Evolutionary conservation across 2,888 invertebrate species (phyloP), one percentile per base, ranked within the genome.

Genomic region (Gymnocheta viridis): DNA sequence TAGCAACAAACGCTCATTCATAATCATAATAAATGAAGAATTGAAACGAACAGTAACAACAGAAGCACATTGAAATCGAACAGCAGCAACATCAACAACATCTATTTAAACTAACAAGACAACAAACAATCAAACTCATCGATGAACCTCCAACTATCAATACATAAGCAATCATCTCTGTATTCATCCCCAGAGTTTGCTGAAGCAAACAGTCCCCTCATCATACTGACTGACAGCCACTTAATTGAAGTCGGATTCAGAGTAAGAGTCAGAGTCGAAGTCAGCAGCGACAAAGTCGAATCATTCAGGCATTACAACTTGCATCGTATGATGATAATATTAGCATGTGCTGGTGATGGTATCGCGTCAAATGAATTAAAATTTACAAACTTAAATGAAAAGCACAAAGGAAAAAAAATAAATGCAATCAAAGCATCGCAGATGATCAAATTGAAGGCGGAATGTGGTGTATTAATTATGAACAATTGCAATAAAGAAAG

Each of bases 11-110:
- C 81, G 80, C 73, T 73, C 77, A 84, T 84, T 84, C 77, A 84
- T 81, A 84, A 84, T 77, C 81, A 84, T 84, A 81, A 84, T 77
- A 81, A 84, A 84, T 67, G 47, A 64, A 47, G 72, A 72, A 56
- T 51, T 44, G 70, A 41, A 62, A 44, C n/a, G 62, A 76, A 56
- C 58, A 66, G 58, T 35, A 67, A 60, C 73, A 79, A 35, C 72
- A 77, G 72, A 51, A 73, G 62, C 70, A 51, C 32, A 24, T 22
- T 41, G n/a, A 58, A 66, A 29, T 22, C 2, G n/a, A 56, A 17
- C 67, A 44, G 24, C 47, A 10, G 69, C 58, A 72, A 12, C 47
- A 76, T 62, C 64, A 74, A 27, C 56, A 62, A 64, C 69, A 70
- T 44, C 64, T 60, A 74, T 79, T 54, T 62, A 38, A 77, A 27